Evolutionary conservation across 2,113 vertebrate species (phyloP), one percentile per base, ranked within the genome.

Genomic region (Caranx ignobilis): DNA sequence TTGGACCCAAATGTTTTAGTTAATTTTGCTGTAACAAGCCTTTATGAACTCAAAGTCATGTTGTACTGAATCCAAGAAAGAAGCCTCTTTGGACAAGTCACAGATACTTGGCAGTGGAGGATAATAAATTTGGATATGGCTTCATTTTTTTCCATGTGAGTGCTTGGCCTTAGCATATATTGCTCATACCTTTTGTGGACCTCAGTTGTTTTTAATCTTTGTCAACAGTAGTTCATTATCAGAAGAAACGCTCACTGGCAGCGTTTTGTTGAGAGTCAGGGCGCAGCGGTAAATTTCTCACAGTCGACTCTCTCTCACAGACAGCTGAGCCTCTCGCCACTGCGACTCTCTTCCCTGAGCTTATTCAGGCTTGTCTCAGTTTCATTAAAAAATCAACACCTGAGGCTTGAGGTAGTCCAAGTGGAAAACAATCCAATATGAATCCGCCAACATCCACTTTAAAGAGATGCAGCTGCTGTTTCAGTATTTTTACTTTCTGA

Each of bases 31-130:
- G 47, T 76, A 80, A 87, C 54, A 63, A 73, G 83, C 65, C 32
- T 85, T 68, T 37, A 15, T 83, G 62, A 80, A 21, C 13, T 82
- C 72, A 84, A 75, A 75, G 74, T 88, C 77, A 85, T 81, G 78
- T 88, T 83, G 77, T 69, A 41, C 54, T 67, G n/a, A 52, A 73
- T 63, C 56, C 66, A 55, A 67, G 55, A 77, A 43, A 12, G 52
- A 39, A 32, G 45, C 18, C 41, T 79, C 39, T 67, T 69, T 75
- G 34, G 52, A 70, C 10, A 45, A 16, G 55, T 26, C 19, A 65
- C 77, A 57, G 43, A 70, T 45, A 55, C 57, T 81, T 54, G 50
- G 65, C 69, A 68, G 74, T 11, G 54, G 48, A 37, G 63, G 50
- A 57, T 68, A 11, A 59, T 77, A 15, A 70, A 87, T 35, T 57